These are phyloP conservation scores for Sander lucioperca DNA, from an alignment of 2,113 vertebrate genomes.

Conservation along the genomic window DNA sequence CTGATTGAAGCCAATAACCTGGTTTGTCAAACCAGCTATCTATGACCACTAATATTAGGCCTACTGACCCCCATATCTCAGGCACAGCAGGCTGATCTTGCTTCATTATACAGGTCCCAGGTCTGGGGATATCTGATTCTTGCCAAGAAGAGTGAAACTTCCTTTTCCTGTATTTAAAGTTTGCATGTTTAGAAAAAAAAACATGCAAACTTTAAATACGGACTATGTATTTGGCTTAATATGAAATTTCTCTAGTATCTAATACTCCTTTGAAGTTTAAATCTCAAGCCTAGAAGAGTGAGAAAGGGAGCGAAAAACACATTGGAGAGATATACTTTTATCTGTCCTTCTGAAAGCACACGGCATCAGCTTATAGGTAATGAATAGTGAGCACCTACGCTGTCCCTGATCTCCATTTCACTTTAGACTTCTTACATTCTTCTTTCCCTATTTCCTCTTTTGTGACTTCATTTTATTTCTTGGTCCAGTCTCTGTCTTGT, in stretches of 20 bases:
- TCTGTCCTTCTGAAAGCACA: slow-evolving; percentile 52
- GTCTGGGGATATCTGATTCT: slow-evolving; percentile 31
- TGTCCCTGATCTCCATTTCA: slow-evolving; percentile 29
- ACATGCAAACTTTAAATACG: slow-evolving; percentile 26
- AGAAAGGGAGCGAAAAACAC: slow-evolving; percentile 54
- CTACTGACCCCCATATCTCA: not conserved
- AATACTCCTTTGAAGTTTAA: slow-evolving; percentile 64
- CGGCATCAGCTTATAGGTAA: slow-evolving; percentile 56
- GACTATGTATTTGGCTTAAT: slow-evolving; percentile 32
- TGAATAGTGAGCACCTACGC: slow-evolving; percentile 40
- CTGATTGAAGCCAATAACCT: not conserved
- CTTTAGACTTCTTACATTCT: slow-evolving; percentile 18
- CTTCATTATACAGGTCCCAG: slow-evolving; percentile 16
- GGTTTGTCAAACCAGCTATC: slow-evolving; percentile 1
- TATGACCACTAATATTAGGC: not conserved
- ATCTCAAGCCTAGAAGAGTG: slow-evolving; percentile 52
- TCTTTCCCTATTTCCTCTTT: not conserved
- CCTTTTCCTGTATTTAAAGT: not conserved
- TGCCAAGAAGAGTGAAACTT: slow-evolving; percentile 9
- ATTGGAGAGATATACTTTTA: slow-evolving; percentile 55
- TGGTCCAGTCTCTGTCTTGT: not conserved
- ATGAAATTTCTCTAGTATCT: slow-evolving; percentile 36
- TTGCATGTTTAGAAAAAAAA: not conserved
- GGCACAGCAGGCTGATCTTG: not conserved
- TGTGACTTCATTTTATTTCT: slow-evolving; percentile 4